phyloP scores from a whole-genome alignment of 2,888 invertebrate genomes.

The Cancer borealis region DNA sequence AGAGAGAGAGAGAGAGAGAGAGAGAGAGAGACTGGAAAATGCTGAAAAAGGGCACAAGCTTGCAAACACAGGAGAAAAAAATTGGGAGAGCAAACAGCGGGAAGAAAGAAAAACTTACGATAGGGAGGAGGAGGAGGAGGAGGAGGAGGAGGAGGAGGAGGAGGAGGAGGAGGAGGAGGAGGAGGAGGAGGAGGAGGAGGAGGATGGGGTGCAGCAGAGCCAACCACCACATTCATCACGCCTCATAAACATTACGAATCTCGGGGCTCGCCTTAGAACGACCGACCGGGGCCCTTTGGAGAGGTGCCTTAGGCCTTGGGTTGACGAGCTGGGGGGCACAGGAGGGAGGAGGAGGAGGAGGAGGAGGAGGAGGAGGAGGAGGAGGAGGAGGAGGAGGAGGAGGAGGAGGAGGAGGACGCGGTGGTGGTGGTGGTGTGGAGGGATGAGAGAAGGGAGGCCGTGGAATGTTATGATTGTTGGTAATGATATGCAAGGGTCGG shows the following conservation, averaged over 20 bases:
- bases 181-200: not conserved
- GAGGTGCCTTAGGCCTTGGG: constrained; percentile 44
- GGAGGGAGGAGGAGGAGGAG: not conserved
- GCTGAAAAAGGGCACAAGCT: not conserved
- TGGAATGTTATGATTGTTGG: constrained; percentile 40
- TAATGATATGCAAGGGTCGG: constrained; percentile 37
- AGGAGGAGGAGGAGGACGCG: not conserved
- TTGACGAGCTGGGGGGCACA: constrained; percentile 2
- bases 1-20: not conserved
- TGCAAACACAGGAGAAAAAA: not conserved
- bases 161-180: constrained; percentile 28
- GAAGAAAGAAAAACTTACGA: not conserved
- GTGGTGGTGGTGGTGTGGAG: not conserved
- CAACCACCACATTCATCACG: constrained; percentile 67
- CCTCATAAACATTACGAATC: constrained; percentile 72
- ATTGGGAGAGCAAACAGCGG: not conserved
- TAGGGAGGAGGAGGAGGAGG: constrained; percentile 29
- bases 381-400: not conserved
- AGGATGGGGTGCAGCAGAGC: constrained; percentile 21
- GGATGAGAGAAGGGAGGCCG: not conserved
- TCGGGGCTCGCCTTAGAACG: constrained; percentile 61
- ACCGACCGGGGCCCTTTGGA: constrained; percentile 54
- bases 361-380: not conserved
- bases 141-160: not conserved
- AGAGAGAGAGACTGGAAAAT: not conserved